Evolutionary conservation across 2,797 vertebrate species (phyloP).

Genomic region (Sardinella longiceps): DNA sequence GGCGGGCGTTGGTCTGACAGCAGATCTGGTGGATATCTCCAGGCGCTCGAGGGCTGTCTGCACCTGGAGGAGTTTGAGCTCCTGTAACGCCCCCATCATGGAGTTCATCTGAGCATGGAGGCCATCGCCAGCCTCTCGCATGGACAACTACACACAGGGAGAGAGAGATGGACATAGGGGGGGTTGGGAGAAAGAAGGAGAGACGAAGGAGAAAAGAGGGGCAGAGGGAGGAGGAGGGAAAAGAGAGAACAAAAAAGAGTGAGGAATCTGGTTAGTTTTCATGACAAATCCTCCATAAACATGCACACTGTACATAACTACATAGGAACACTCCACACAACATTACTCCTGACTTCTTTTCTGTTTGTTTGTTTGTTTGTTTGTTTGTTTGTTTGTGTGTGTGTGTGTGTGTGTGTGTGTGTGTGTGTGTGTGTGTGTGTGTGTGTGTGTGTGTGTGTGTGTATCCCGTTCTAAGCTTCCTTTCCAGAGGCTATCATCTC

Average conservation of each 20-base stretch:
- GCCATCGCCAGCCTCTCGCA: slow-evolving; percentile 96
- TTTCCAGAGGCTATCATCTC: background rate
- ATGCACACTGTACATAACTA: background rate
- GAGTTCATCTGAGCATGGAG: slow-evolving; percentile 97
- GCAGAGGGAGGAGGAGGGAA: slow-evolving; percentile 26
- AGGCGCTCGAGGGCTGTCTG: slow-evolving; percentile 89
- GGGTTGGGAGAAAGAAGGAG: background rate
- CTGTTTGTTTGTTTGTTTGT: background rate
- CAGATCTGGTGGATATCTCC: slow-evolving; percentile 80
- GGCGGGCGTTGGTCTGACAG: background rate
- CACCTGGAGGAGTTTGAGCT: slow-evolving; percentile 95
- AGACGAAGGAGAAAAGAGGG: background rate
- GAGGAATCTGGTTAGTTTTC: background rate
- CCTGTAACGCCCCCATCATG: slow-evolving; percentile 97
- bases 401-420: background rate
- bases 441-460: background rate
- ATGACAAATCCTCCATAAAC: background rate
- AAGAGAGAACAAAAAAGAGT: background rate
- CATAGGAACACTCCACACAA: too few species aligned
- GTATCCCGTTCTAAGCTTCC: background rate
- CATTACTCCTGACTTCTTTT: background rate
- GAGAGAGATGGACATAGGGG: slow-evolving; percentile 37
- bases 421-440: too few species aligned
- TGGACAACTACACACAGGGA: slow-evolving; percentile 79
- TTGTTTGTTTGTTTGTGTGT: too few species aligned